Percentiles rank a stretch among this genome's conserved stretches.
Evolutionary conservation across 2,797 vertebrate genomes (phyloP).

Genomic region (Pteronotus mesoamericanus): DNA sequence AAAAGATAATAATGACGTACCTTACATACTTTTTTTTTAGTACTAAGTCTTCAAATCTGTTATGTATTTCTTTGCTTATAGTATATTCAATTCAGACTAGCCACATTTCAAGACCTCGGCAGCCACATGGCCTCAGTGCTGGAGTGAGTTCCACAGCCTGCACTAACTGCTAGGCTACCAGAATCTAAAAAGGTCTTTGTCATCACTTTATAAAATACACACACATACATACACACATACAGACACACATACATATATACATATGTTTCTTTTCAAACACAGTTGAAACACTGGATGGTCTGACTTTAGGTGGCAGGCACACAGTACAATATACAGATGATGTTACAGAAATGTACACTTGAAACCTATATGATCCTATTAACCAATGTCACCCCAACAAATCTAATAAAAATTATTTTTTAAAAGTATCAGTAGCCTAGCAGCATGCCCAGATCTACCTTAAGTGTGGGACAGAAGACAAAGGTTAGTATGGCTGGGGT

Average conservation of each 20-base stretch:
- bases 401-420: not conserved
- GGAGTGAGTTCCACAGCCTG: not conserved
- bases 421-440: not conserved
- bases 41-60: not conserved
- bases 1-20: not conserved
- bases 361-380: not conserved
- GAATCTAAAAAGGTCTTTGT: not conserved
- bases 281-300: not conserved
- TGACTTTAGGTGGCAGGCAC: not conserved
- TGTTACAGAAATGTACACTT: not conserved
- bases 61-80: not conserved
- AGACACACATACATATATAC: too few species aligned
- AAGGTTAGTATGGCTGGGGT: not conserved
- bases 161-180: not conserved
- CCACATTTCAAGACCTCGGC: not conserved
- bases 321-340: not conserved
- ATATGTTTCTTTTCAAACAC: too few species aligned
- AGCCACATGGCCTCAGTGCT: not conserved
- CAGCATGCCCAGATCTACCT: not conserved
- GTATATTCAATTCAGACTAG: not conserved
- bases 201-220: fast-evolving
- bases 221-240: too few species aligned
- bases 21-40: not conserved
- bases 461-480: not conserved
- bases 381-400: not conserved